These are phyloP conservation scores for Drosophila kepulauana DNA, from an alignment of 1,140 invertebrate species.

Conservation along the genomic window DNA sequence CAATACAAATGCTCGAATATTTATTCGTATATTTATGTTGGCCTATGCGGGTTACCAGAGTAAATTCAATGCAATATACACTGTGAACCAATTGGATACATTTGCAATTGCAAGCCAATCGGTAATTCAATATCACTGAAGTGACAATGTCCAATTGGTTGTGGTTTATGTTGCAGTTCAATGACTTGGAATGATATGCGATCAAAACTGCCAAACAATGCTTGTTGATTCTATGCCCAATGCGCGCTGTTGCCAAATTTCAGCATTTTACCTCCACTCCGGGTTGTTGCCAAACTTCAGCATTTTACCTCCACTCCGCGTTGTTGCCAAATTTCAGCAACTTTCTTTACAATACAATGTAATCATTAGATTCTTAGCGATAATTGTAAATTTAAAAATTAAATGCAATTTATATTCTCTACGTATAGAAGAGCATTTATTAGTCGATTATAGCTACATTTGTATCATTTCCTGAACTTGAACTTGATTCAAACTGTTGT, in stretches of 20 bases:
- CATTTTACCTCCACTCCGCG: no score
- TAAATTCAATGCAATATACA: slow-evolving; percentile 17
- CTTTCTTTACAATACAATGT: neutral
- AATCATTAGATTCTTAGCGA: neutral
- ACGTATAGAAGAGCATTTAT: neutral
- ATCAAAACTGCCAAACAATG: neutral
- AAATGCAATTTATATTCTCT: neutral
- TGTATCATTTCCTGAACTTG: slow-evolving; percentile 35
- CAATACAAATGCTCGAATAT: neutral
- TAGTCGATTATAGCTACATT: slow-evolving; percentile 1
- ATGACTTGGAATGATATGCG: neutral
- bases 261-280: no score
- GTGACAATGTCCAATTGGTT: neutral
- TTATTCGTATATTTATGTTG: slow-evolving; percentile 1
- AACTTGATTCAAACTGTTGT: slow-evolving; percentile 19
- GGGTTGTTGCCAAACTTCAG: no score
- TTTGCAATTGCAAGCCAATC: neutral
- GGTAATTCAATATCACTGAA: neutral
- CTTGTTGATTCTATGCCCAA: neutral
- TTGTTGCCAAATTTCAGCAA: no score
- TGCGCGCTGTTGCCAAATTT: no score
- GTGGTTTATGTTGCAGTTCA: neutral
- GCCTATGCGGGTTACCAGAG: slow-evolving; percentile 29
- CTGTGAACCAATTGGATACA: slow-evolving; percentile 1
- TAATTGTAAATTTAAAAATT: neutral